Base-by-base conservation (phyloP, 2,888 invertebrate species). In the Leuctra nigra region DNA sequence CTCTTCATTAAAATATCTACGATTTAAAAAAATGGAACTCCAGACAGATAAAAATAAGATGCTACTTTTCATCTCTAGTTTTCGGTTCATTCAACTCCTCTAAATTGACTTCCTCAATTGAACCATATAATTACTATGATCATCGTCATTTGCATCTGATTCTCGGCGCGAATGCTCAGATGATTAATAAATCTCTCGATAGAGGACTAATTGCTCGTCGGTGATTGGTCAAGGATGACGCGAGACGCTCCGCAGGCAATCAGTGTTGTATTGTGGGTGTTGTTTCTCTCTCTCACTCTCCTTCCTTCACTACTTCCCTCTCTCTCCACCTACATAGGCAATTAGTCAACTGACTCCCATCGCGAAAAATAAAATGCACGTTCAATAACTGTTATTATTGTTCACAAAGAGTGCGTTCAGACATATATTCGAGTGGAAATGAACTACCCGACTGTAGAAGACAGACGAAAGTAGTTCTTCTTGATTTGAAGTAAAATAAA, bases 141-240 rank as follows among this genome's bases (percentile, higher is more conserved):
- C 39, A 39, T 39, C 39, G 39, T 14, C 39, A 18, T 39, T 20
- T 39, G n/a, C n/a, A n/a, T n/a, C n/a, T n/a, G n/a, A n/a, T n/a
- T n/a, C n/a, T n/a, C n/a, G 7, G 11, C 18, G 16, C 39, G 39
- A 39, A 39, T 39, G 39, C 3, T n/a, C 16, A 39, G 20, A 18
- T 39, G 14, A 36, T 36, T 36, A 36, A 36, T 36, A 36, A 14
- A 36, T 36, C 36, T 36, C 36, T 39, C 9, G 3, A 20, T n/a
- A 13, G 16, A 6, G 18, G 16, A 16, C 39, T 39, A 39, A 39
- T 39, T 39, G 39, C 16, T 39, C 39, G 16, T 14, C 20, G 39
- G 16, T 20, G 39, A 39, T 39, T 39, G 39, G 3, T 39, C 6
- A n/a, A n/a, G n/a, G n/a, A n/a, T n/a, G n/a, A n/a, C n/a, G n/a